A percentile compares a stretch with the other conserved stretches of the same genome.
Conservation (phyloP, 2,113 vertebrate species). For the Coturnix japonica region DNA sequence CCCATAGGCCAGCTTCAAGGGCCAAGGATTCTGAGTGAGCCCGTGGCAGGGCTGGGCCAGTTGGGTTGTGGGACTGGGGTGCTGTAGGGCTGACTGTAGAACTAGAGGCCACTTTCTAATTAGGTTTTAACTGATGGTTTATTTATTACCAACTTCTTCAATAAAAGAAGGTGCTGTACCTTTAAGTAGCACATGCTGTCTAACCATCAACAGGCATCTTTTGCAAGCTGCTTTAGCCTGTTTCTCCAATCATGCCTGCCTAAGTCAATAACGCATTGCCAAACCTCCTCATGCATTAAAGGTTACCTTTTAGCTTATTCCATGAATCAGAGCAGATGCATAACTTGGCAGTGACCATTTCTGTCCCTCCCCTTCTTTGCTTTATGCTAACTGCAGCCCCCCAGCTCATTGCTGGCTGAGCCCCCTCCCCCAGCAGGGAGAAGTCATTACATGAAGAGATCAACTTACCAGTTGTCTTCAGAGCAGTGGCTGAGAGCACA, state of each 20-base stretch:
- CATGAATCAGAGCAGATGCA: slow-evolving; percentile 82
- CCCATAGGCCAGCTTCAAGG: not conserved
- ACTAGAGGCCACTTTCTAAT: not conserved
- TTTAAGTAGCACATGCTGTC: slow-evolving; percentile 45
- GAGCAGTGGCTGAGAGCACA: slow-evolving; percentile 80
- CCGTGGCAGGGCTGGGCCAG: not conserved
- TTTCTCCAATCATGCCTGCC: slow-evolving; percentile 69
- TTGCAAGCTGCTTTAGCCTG: slow-evolving; percentile 32
- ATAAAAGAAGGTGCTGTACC: slow-evolving; percentile 36
- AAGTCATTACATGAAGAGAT: slow-evolving; percentile 86
- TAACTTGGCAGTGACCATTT: slow-evolving; percentile 76
- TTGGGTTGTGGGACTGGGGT: not conserved
- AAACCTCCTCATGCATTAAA: slow-evolving; percentile 46
- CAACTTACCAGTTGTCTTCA: slow-evolving; percentile 88
- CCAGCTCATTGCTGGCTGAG: slow-evolving; percentile 76
- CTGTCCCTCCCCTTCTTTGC: slow-evolving; percentile 77
- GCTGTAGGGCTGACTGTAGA: not conserved
- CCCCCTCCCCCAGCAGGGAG: slow-evolving; percentile 82
- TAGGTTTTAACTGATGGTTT: not conserved
- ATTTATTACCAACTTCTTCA: not conserved
- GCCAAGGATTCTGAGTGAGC: accelerated
- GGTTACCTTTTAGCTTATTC: slow-evolving; percentile 73
- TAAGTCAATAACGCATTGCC: slow-evolving; percentile 66
- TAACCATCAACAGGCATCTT: slow-evolving; percentile 50
- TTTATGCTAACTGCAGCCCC: slow-evolving; percentile 75